These are phyloP conservation scores for Proisotoma minuta DNA, from an alignment of 2,888 invertebrate species.

Conservation along the genomic window DNA sequence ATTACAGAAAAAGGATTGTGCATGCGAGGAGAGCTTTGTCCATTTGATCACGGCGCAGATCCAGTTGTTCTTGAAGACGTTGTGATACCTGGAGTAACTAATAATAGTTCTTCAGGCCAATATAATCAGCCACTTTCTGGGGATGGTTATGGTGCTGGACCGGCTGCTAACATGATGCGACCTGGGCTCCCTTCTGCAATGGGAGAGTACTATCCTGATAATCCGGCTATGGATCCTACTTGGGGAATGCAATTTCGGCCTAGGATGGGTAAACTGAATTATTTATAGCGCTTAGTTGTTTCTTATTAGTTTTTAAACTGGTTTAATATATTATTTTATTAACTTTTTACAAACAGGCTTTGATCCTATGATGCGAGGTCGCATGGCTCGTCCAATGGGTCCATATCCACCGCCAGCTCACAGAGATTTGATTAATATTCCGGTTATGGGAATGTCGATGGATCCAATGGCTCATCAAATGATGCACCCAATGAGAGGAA, in stretches of 20 bases:
- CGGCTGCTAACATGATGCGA: slow-evolving; percentile 1
- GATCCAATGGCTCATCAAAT: slow-evolving; percentile 7
- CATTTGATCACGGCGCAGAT: slow-evolving; percentile 93
- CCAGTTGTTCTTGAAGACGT: slow-evolving; percentile 92
- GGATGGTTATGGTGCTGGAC: background rate
- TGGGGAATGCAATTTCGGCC: slow-evolving; percentile 47
- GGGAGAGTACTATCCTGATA: slow-evolving; percentile 62
- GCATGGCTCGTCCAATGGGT: slow-evolving; percentile 37
- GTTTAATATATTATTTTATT: background rate
- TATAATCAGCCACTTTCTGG: background rate
- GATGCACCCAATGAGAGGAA: slow-evolving; percentile 19
- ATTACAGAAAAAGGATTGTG: slow-evolving; percentile 83
- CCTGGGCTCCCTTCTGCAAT: slow-evolving; percentile 11
- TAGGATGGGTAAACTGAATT: slow-evolving; percentile 45
- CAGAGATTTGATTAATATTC: slow-evolving; percentile 71
- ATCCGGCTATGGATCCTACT: slow-evolving; percentile 64
- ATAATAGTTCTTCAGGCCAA: slow-evolving; percentile 7
- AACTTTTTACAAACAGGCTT: slow-evolving; percentile 4
- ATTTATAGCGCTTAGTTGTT: background rate
- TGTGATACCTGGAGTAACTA: slow-evolving; percentile 49
- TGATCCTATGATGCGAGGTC: slow-evolving; percentile 17
- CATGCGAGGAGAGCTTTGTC: slow-evolving; percentile 93
- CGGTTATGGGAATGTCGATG: slow-evolving; percentile 52
- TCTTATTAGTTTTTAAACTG: background rate
- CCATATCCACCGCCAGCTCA: slow-evolving; percentile 53